Conservation (phyloP, 92 coral and sea anemone species). For the Zoanthus sociatus region DNA sequence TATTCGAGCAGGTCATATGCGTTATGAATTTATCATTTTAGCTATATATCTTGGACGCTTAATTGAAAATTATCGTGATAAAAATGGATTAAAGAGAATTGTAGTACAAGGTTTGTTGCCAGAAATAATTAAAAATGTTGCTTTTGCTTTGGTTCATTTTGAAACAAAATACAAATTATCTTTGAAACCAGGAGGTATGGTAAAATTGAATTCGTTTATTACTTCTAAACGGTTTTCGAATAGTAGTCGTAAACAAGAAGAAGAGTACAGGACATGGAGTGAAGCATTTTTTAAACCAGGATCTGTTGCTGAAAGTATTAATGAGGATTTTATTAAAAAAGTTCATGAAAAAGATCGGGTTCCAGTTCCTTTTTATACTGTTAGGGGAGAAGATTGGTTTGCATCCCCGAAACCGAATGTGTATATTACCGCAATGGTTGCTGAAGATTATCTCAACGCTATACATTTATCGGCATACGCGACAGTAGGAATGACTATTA, state of each 20-base stretch:
- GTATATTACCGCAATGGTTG: neutral
- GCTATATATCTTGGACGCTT: neutral
- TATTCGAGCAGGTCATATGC: neutral
- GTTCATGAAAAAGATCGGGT: neutral
- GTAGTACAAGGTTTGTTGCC: neutral
- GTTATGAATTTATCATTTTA: neutral
- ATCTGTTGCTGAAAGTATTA: neutral
- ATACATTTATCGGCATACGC: neutral
- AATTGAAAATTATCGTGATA: neutral
- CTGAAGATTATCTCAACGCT: neutral
- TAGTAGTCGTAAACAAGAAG: neutral
- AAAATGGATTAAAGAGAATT: neutral
- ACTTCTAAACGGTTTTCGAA: neutral
- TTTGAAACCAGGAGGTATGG: neutral
- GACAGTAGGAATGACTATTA: neutral
- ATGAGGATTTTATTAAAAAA: neutral
- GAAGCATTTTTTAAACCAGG: neutral
- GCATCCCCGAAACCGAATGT: neutral
- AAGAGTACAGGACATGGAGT: neutral
- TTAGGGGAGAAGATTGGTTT: neutral
- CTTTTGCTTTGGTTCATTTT: neutral
- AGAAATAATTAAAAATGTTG: too few relatives aligned
- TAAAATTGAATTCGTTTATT: neutral
- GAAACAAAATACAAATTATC: neutral
- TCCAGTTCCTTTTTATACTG: neutral